Evolutionary conservation across 2,888 invertebrate genomes (phyloP).

Genomic region (Philaethria dido): DNA sequence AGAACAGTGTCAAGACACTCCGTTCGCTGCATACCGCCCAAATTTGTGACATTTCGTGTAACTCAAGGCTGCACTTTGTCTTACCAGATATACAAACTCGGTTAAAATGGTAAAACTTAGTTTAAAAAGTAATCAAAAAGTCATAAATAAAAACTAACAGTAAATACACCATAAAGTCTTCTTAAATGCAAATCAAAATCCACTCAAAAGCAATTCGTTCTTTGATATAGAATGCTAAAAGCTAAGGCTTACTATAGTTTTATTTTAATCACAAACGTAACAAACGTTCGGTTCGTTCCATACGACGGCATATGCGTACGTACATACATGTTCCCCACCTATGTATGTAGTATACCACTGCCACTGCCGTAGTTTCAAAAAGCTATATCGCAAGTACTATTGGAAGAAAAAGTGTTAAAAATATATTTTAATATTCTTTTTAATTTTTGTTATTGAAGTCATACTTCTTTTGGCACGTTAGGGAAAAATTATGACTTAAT

Average conservation of each 20-base stretch:
- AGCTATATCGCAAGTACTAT: conserved; percentile 34
- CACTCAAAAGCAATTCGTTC: conserved; percentile 16
- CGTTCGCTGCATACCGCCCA: too few relatives aligned
- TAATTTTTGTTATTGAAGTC: too few relatives aligned
- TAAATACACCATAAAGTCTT: background rate
- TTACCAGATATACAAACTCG: too few relatives aligned
- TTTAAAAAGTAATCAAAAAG: background rate
- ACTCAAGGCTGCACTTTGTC: too few relatives aligned
- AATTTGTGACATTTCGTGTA: too few relatives aligned
- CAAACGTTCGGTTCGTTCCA: conserved; percentile 21
- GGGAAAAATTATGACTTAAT: too few relatives aligned
- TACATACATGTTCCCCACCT: background rate
- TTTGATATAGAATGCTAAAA: conserved; percentile 22
- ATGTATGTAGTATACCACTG: background rate
- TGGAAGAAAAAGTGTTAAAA: conserved; percentile 8
- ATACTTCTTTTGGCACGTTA: too few relatives aligned
- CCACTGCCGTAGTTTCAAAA: conserved; percentile 35
- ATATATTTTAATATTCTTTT: background rate
- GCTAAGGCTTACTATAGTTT: conserved; percentile 9
- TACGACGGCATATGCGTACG: background rate
- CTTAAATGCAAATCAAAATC: conserved; percentile 8
- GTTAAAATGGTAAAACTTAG: too few relatives aligned
- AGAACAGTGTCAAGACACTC: too few relatives aligned
- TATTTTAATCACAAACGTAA: conserved; percentile 24
- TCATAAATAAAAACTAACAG: background rate